phyloP scores from a whole-genome alignment of 1,140 invertebrate species.

The Diachasma alloeum region DNA sequence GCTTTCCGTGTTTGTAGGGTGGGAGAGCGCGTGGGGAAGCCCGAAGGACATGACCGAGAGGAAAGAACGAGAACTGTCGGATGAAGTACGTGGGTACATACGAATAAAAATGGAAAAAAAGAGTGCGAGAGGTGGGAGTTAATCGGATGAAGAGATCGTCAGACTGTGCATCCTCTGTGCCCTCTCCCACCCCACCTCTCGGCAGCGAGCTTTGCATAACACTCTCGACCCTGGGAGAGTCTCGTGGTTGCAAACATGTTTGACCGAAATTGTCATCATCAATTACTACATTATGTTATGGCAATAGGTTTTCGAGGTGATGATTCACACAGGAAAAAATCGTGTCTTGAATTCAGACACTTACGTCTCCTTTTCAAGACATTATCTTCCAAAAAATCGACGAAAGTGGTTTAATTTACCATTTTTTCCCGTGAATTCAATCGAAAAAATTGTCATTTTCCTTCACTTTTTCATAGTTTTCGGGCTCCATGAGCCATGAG shows the following conservation, averaged over 20 bases:
- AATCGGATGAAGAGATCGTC: slow-evolving; percentile 56
- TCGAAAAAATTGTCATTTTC: too few relatives aligned
- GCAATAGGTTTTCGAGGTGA: not conserved
- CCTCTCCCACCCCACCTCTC: not conserved
- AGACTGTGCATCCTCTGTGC: slow-evolving; percentile 44
- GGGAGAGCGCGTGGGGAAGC: not conserved
- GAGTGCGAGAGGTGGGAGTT: slow-evolving; percentile 35
- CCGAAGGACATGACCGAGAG: slow-evolving; percentile 16
- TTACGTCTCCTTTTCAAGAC: too few relatives aligned
- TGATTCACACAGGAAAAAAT: not conserved
- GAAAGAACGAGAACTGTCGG: not conserved
- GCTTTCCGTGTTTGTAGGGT: too few relatives aligned
- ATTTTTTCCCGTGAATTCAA: too few relatives aligned
- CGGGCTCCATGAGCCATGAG: too few relatives aligned
- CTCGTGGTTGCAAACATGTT: not conserved
- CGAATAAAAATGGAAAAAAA: not conserved
- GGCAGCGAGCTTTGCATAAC: not conserved
- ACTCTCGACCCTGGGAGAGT: not conserved
- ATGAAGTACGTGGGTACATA: slow-evolving; percentile 15
- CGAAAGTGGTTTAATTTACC: too few relatives aligned
- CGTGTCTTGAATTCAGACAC: too few relatives aligned
- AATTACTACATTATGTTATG: not conserved
- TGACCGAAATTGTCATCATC: not conserved
- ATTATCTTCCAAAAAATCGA: too few relatives aligned
- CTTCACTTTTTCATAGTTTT: too few relatives aligned